These are phyloP conservation scores for Sebastes itinus DNA, from an alignment of 2,797 vertebrate genomes.

Conservation along the genomic window DNA sequence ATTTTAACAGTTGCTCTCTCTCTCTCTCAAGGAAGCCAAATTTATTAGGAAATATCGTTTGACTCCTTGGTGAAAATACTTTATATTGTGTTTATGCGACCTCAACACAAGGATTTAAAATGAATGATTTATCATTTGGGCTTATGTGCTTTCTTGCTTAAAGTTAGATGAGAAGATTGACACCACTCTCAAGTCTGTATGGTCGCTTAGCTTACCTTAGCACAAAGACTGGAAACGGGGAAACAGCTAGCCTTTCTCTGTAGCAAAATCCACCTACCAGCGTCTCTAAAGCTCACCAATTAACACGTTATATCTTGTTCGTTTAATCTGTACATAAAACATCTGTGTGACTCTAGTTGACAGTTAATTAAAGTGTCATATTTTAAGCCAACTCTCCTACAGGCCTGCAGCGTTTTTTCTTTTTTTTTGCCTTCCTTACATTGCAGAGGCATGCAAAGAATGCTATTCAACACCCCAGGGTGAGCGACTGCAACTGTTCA, in stretches of 20 bases:
- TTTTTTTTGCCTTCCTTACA: not conserved
- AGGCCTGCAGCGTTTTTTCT: not conserved
- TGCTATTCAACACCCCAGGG: not conserved
- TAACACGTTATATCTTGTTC: not conserved
- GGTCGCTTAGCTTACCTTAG: not conserved
- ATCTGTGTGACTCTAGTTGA: not conserved
- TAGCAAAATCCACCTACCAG: not conserved
- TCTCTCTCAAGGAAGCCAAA: not conserved
- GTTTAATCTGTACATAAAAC: not conserved
- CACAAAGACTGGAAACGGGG: not conserved
- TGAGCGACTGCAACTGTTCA: not conserved
- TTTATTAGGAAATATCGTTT: not conserved
- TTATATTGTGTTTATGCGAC: not conserved
- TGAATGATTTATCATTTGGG: not conserved
- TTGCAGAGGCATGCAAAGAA: conserved; percentile 32
- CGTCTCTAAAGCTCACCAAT: not conserved
- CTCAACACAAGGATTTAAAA: not conserved
- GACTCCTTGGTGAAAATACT: not conserved
- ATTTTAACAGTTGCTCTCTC: not conserved
- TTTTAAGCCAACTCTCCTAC: not conserved
- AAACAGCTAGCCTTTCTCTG: not conserved
- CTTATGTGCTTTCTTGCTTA: not conserved
- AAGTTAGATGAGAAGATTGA: not conserved
- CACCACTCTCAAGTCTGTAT: not conserved
- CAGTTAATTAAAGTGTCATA: not conserved